These are phyloP conservation scores for Poecilus cupreus DNA, from an alignment of 2,888 invertebrate species.

Conservation along the genomic window DNA sequence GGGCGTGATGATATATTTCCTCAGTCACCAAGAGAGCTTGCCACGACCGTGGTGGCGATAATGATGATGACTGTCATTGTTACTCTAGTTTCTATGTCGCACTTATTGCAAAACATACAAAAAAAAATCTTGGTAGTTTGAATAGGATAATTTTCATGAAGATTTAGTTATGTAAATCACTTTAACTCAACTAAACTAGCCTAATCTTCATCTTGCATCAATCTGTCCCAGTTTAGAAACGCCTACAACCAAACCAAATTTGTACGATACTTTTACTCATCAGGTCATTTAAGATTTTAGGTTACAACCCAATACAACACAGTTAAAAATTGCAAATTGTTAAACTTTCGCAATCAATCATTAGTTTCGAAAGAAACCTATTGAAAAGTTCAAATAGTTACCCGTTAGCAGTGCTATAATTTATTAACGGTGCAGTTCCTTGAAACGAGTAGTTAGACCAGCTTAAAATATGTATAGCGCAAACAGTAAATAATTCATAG, in stretches of 20 bases:
- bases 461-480: not conserved
- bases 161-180: slow-evolving; percentile 39
- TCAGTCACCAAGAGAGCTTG: no score
- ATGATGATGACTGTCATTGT: no score
- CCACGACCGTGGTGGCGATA: no score
- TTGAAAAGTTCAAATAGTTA: not conserved
- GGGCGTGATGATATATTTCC: no score
- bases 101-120: not conserved
- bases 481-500: not conserved
- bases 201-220: slow-evolving; percentile 10
- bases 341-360: not conserved
- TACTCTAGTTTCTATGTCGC: not conserved
- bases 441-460: not conserved
- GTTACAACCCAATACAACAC: not conserved
- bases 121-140: not conserved
- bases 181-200: slow-evolving; percentile 12
- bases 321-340: slow-evolving; percentile 5
- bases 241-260: slow-evolving; percentile 25
- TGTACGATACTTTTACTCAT: not conserved
- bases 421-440: not conserved
- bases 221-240: slow-evolving; percentile 31
- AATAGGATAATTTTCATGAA: not conserved
- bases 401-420: not conserved
- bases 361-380: not conserved
- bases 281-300: not conserved